These are phyloP conservation scores for Orchesella flavescens DNA, from an alignment of 2,888 invertebrate genomes.

Conservation along the genomic window DNA sequence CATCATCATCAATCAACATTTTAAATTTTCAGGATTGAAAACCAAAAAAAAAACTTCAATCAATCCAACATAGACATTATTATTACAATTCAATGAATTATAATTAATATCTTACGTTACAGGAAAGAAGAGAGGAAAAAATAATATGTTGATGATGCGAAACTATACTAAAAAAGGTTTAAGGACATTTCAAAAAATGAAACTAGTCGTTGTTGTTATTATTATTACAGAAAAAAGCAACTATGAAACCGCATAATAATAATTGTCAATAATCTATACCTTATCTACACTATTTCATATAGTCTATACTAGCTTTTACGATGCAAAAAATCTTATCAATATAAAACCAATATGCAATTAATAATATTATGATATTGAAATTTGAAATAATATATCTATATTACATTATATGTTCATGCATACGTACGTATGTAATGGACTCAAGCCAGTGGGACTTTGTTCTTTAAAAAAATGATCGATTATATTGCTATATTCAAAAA, in stretches of 20 bases:
- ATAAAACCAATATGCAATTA: slow-evolving; percentile 22
- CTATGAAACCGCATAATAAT: too few species aligned
- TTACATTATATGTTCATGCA: slow-evolving; percentile 39
- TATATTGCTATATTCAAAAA: slow-evolving; percentile 17
- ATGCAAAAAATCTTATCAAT: slow-evolving; percentile 17
- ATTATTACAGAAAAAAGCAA: too few species aligned
- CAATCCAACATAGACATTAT: slow-evolving; percentile 17
- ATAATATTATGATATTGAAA: slow-evolving; percentile 25
- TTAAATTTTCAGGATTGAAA: neutral
- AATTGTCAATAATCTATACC: neutral
- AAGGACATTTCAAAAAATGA: too few species aligned
- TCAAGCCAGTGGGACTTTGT: slow-evolving; percentile 57
- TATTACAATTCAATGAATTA: neutral
- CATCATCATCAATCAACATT: neutral
- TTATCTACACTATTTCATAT: slow-evolving; percentile 17
- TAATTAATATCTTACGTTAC: neutral
- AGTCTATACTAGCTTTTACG: slow-evolving; percentile 37
- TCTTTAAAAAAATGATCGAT: slow-evolving; percentile 24
- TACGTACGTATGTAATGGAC: slow-evolving; percentile 40
- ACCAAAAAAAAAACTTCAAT: neutral
- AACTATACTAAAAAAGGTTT: too few species aligned
- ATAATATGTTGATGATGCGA: too few species aligned
- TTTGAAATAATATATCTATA: neutral
- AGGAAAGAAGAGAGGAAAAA: neutral
- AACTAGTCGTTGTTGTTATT: too few species aligned